Evolutionary conservation across 2,888 invertebrate species (phyloP).

Genomic region (Xanthia icteritia): DNA sequence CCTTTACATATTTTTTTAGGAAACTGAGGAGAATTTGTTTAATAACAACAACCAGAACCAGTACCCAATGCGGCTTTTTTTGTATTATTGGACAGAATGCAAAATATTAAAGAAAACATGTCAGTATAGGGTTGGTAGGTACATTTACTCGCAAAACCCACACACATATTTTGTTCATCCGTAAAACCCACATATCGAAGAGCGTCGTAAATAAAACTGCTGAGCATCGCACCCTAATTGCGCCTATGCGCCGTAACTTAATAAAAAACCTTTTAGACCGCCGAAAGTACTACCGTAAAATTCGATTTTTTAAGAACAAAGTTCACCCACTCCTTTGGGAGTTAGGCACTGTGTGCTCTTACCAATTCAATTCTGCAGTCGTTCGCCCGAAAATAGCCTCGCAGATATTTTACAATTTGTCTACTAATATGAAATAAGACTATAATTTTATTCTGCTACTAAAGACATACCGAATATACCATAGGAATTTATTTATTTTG

Average conservation of each 20-base stretch:
- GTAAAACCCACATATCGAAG: conserved; percentile 14
- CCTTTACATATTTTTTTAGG: neutral
- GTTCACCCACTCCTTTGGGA: conserved; percentile 29
- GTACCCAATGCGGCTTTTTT: neutral
- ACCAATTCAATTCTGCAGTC: conserved; percentile 55
- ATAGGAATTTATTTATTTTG: neutral
- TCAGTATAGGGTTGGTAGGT: neutral
- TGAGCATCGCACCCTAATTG: conserved; percentile 39
- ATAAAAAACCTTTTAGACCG: conserved; percentile 66
- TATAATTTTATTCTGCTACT: neutral
- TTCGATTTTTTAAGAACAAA: conserved; percentile 50
- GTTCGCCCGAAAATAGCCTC: conserved; percentile 26
- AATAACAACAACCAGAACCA: neutral
- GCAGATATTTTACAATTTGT: conserved; percentile 27
- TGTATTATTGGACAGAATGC: neutral
- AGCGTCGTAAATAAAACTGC: conserved; percentile 23
- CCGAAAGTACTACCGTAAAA: conserved; percentile 54
- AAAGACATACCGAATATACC: neutral
- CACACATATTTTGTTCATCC: conserved; percentile 12
- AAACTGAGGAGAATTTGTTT: neutral
- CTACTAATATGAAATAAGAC: conserved; percentile 10
- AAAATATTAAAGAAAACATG: neutral
- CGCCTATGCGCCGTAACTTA: conserved; percentile 50
- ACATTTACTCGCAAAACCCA: neutral
- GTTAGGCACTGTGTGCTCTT: conserved; percentile 21